A percentile compares a stretch with the other conserved stretches of the same genome.
These are phyloP conservation scores for Drusus annulatus DNA, from an alignment of 1,140 invertebrate species.

Conservation along the genomic window DNA sequence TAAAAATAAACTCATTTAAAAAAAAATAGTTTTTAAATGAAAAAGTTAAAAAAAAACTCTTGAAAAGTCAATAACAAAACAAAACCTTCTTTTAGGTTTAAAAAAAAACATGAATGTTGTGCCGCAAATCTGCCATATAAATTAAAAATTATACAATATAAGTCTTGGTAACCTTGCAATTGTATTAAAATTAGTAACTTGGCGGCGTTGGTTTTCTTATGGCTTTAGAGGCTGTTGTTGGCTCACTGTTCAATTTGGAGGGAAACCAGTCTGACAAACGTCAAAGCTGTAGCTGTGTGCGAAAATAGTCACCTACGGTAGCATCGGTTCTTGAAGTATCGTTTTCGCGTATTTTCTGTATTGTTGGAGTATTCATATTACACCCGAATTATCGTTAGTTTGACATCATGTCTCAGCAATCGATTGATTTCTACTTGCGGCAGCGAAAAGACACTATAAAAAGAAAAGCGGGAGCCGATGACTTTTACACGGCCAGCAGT, in stretches of 20 bases:
- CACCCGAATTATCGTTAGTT: neutral
- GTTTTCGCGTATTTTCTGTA: neutral
- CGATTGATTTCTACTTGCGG: constrained; percentile 79
- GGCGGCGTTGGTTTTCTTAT: too few relatives aligned
- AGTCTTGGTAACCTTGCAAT: too few relatives aligned
- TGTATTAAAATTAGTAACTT: too few relatives aligned
- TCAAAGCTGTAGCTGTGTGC: neutral
- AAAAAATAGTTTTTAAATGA: too few relatives aligned
- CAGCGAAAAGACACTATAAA: constrained; percentile 71
- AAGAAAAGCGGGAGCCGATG: constrained; percentile 75
- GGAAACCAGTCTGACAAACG: constrained; percentile 3
- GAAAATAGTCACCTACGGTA: neutral
- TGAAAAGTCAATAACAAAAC: too few relatives aligned
- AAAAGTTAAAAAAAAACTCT: too few relatives aligned
- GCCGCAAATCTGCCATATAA: too few relatives aligned
- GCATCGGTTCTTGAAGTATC: neutral
- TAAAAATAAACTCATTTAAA: too few relatives aligned
- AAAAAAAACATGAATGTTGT: too few relatives aligned
- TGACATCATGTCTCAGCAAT: constrained; percentile 77
- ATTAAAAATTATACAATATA: too few relatives aligned
- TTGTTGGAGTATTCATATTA: neutral
- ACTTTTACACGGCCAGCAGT: constrained; percentile 73
- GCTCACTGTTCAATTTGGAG: constrained; percentile 27
- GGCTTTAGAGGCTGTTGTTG: neutral
- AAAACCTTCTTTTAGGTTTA: too few relatives aligned